Conservation (phyloP, 2,888 invertebrate species). For the Cheilosia variabilis region DNA sequence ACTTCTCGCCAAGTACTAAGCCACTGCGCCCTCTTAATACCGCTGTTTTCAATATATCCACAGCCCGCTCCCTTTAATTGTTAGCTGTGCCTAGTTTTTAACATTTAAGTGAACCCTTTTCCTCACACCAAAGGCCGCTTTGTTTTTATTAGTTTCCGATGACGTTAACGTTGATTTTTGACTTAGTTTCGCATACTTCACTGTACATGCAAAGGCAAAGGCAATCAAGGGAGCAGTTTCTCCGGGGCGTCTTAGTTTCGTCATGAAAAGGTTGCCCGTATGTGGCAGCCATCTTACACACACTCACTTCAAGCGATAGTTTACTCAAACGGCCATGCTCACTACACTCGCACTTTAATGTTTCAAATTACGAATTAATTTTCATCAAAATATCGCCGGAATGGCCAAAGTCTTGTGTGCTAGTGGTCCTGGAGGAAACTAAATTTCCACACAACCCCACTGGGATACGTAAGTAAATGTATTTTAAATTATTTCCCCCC, state of each 20-base stretch:
- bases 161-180: conserved; percentile 51
- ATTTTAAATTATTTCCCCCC: conserved; percentile 69
- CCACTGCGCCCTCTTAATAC: too few species aligned
- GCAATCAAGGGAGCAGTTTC: conserved; percentile 18
- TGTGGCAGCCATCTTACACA: neutral
- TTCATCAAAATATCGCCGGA: conserved; percentile 73
- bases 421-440: conserved; percentile 53
- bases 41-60: too few species aligned
- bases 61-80: too few species aligned
- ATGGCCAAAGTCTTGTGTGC: conserved; percentile 41
- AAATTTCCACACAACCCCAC: conserved; percentile 66
- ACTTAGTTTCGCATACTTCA: conserved; percentile 17
- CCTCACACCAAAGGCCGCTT: neutral
- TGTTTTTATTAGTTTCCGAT: neutral
- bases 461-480: conserved; percentile 74
- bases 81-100: too few species aligned
- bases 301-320: conserved; percentile 19
- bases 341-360: conserved; percentile 64
- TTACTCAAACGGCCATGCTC: conserved; percentile 7
- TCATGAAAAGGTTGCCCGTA: neutral
- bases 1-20: too few species aligned
- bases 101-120: too few species aligned
- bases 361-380: conserved; percentile 75
- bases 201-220: too few species aligned
- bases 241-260: neutral